These are phyloP conservation scores for Agrotis ipsilon DNA, from an alignment of 2,888 invertebrate species.

Conservation along the genomic window DNA sequence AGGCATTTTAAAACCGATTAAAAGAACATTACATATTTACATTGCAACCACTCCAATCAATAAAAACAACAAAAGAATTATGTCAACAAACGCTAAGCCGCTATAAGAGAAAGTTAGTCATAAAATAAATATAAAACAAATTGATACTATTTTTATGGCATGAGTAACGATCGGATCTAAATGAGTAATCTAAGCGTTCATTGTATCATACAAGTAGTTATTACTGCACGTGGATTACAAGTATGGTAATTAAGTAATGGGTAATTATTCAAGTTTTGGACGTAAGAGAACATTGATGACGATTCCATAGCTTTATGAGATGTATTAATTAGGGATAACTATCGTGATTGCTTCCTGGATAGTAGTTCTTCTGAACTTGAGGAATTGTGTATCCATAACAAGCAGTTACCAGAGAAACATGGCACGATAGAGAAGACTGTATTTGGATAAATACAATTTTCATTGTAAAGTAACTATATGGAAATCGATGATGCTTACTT, in stretches of 20 bases:
- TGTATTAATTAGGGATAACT: not conserved
- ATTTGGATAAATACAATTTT: no score
- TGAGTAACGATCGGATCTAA: constrained; percentile 22
- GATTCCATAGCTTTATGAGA: not conserved
- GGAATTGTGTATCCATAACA: no score
- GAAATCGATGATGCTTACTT: not conserved
- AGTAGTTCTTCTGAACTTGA: no score
- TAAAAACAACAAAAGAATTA: constrained; percentile 2
- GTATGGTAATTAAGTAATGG: not conserved
- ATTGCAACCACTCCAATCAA: not conserved
- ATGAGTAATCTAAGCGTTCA: constrained; percentile 24
- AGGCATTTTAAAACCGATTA: no score
- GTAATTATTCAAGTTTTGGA: no score
- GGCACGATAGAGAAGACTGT: no score
- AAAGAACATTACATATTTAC: not conserved
- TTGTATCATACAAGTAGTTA: constrained; percentile 14
- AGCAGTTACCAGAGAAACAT: no score
- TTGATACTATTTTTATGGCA: constrained; percentile 32
- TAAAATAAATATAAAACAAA: constrained; percentile 34
- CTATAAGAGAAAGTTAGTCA: constrained; percentile 45
- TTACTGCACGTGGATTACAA: constrained; percentile 25
- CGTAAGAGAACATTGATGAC: not conserved
- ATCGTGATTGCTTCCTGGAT: no score
- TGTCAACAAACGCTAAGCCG: constrained; percentile 17
- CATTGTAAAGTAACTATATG: not conserved